A percentile compares a stretch with the other conserved stretches of the same genome.
Evolutionary conservation across 2,888 invertebrate species (phyloP).

Genomic region (Diarsia dahlii): DNA sequence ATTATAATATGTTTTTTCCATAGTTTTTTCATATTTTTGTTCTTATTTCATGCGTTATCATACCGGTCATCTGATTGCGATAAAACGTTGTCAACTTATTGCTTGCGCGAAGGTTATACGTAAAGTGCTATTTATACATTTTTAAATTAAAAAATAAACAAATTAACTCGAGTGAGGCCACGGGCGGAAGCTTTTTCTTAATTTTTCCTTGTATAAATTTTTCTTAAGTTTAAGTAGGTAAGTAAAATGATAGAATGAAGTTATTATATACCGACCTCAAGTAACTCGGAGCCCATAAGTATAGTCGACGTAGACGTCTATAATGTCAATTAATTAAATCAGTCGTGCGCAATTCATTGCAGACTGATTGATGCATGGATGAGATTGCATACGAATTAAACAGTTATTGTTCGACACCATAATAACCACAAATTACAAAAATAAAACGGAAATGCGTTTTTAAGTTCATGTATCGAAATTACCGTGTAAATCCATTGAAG

Average conservation of each 20-base stretch:
- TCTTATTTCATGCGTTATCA: background rate
- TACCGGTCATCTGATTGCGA: background rate
- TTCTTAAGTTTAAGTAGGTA: no score
- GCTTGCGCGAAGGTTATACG: background rate
- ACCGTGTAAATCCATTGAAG: constrained; percentile 12
- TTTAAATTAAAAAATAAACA: background rate
- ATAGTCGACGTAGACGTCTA: background rate
- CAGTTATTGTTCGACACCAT: constrained; percentile 12
- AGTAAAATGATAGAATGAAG: no score
- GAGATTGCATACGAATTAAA: constrained; percentile 6
- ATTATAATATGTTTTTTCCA: no score
- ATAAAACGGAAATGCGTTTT: constrained; percentile 44
- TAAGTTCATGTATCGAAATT: constrained; percentile 19
- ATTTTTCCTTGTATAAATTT: background rate
- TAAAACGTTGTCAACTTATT: background rate
- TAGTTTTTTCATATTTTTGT: background rate
- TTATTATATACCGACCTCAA: no score
- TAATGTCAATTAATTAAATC: constrained; percentile 17
- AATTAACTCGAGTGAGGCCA: background rate
- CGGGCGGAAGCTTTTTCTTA: background rate
- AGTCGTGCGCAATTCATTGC: constrained; percentile 7
- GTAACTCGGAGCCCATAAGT: no score
- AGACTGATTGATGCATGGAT: background rate
- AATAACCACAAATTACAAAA: constrained; percentile 23
- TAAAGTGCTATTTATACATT: background rate